A percentile compares a stretch with the other conserved stretches of the same genome.
Evolutionary conservation across 2,888 invertebrate species (phyloP).

Genomic region (Uropetala carovei): DNA sequence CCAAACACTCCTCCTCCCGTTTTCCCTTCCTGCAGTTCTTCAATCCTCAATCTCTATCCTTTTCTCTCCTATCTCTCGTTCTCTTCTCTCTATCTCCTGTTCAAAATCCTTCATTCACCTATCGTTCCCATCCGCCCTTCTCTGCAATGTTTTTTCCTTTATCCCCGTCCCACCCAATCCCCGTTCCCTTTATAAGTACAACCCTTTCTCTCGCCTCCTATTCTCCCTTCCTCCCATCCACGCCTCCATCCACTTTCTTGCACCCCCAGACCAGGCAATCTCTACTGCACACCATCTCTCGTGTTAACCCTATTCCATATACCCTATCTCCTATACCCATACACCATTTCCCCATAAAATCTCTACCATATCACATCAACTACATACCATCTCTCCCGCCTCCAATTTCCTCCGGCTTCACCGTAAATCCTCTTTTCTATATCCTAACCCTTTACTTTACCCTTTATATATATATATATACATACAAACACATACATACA

Average conservation of each 20-base stretch:
- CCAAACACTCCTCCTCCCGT: not conserved
- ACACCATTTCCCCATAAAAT: not conserved
- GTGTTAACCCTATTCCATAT: conserved; percentile 6
- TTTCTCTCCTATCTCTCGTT: not conserved
- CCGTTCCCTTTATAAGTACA: not conserved
- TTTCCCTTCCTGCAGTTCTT: not conserved
- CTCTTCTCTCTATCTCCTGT: not conserved
- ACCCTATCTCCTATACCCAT: conserved; percentile 12
- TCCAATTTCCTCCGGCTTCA: not conserved
- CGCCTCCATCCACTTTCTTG: too few species aligned
- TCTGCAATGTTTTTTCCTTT: not conserved
- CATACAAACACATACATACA: too few species aligned
- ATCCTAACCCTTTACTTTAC: too few species aligned
- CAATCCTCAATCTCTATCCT: not conserved
- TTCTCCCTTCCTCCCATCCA: not conserved
- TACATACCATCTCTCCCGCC: not conserved
- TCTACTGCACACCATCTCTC: not conserved
- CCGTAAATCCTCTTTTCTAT: not conserved
- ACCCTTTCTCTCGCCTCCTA: not conserved
- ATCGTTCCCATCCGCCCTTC: not conserved
- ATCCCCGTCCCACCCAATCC: not conserved
- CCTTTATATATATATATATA: too few species aligned
- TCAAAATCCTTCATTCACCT: conserved; percentile 16
- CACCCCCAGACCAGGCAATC: not conserved
- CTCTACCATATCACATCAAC: not conserved